Evolutionary conservation across 2,888 invertebrate species (phyloP), one percentile per base, ranked within the genome.

Genomic region (Plagodis dolabraria): DNA sequence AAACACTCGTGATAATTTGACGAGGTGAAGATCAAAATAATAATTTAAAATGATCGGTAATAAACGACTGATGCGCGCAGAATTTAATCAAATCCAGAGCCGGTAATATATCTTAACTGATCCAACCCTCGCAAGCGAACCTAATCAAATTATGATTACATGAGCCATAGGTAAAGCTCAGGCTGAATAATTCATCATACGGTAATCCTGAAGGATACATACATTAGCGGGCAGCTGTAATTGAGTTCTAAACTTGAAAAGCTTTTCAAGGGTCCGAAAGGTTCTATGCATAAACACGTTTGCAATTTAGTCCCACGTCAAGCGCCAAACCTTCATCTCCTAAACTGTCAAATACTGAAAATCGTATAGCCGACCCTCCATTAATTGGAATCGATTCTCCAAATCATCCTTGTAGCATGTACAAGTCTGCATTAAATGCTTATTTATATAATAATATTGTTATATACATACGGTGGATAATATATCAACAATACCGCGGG

Each of bases 341-440:
- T 63, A 63, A 68, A 64, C 65, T 68, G 65, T 67, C 68, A 65
- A 64, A 64, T 63, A 61, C 65, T 67, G 61, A 57, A 64, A 65
- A 57, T 64, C 56, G 59, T 56, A 60, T 58, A 56, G 61, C 64
- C 67, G 60, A 70, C 62, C 69, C 44, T 67, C 47, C 59, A 50
- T 65, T 67, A 64, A 65, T 68, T 68, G 63, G 62, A 68, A 67
- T 50, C 53, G 64, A 51, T 65, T 53, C 49, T 63, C 42, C 55
- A 55, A 53, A 50, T 47, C 33, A 60, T 63, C 54, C 56, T 61
- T 53, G 53, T 48, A 48, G 44, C 44, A 48, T 57, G 38, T 57
- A 45, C 11, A 12, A 44, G 7, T 12, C 22, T 22, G 22, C 22
- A 22, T 22, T 22, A 1, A 22, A 22, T 22, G 22, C 22, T 22